Base-by-base conservation (phyloP, 2,113 vertebrate genomes). In the Fregata magnificens region DNA sequence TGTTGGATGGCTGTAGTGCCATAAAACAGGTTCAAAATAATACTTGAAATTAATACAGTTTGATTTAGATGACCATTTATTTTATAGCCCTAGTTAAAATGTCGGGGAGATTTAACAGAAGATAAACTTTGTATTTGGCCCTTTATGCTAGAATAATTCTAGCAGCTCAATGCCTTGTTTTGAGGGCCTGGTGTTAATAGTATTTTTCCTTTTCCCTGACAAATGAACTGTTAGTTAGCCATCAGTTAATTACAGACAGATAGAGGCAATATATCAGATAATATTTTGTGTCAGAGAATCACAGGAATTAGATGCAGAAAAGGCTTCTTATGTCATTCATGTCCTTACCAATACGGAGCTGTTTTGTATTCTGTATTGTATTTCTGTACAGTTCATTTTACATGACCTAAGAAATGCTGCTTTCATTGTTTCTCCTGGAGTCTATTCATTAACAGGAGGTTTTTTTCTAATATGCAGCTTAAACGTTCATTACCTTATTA, bases 21-120 rank as follows among this genome's bases (percentile, higher is more conserved):
- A 90, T 93, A 95, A 95, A 94, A 26, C 21, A 36, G 42, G 26
- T 67, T 88, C 74, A 93, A 90, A 95, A 96, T 90, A 91, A 96
- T 90, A 90, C 50, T 91, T 88, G 71, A 97, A 96, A 97, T 96
- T 92, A 97, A 88, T 92, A 93, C 63, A 88, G 31, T 63, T 96
- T 95, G 90, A 96, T 97, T 92, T 95, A 96, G 79, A 74, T 94
- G 95, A 90, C 65, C 55, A 53, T 93, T 96, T 94, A 47, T 86
- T 97, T 95, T 86, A 97, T 49, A 71, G 88, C 29, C 44, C 59
- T 88, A 88, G 79, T 95, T 86, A 96, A 97, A 94, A 71, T 88
- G 92, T 97, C 29, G 16, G 59, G 21, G 20, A 92, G 85, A 95
- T 97, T 96, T 92, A 96, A 96, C 76, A 85, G 82, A 95, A 94